Base-by-base conservation (phyloP, 2,797 vertebrate genomes). In the Acrossocheilus fasciatus region DNA sequence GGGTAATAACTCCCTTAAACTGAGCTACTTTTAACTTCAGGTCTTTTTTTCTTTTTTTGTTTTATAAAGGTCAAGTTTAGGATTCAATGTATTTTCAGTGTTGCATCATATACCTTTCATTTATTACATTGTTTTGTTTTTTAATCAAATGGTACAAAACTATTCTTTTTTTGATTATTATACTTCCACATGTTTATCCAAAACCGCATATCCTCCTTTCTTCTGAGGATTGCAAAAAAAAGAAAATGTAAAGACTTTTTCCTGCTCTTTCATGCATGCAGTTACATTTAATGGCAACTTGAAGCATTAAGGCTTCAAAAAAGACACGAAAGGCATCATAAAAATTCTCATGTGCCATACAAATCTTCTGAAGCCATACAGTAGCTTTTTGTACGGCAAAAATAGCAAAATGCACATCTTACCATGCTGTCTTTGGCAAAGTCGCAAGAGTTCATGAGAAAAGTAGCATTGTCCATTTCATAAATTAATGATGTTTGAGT, bases 21-120 rank as follows among this genome's bases (percentile, higher is more conserved):
- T 73, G 50, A 83, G 50, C 34, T 87, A 41, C 86, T 89, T 90
- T 90, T 73, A 87, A 90, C 81, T 84, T 83, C 64, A 84, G 74
- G 81, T 52, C 75, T 75, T 73, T 72, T 82, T 66, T 81, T 73
- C 36, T 85, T 41, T 41, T 41, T 41, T 43, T 8, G 72, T 87
- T 88, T 84, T 82, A 66, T 57, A 87, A 90, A 87, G 72, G 83
- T 90, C 83, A 87, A 86, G 57, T 5, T 87, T 80, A 62, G 39
- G 83, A 83, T 85, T 70, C 54, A 87, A 73, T 34, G 39, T 20
- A 62, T 68, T 59, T 82, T 81, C 41, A 83, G 64, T 76, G 15
- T 88, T 90, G 81, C 89, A 87, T 87, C 86, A 88, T 83, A 17
- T 83, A 36, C 66, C 39, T 62, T 59, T 17, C 75, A 17, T 68